Evolutionary conservation across 2,113 vertebrate species (phyloP), one percentile per base, ranked within the genome.

Genomic region (Rhineura floridana): DNA sequence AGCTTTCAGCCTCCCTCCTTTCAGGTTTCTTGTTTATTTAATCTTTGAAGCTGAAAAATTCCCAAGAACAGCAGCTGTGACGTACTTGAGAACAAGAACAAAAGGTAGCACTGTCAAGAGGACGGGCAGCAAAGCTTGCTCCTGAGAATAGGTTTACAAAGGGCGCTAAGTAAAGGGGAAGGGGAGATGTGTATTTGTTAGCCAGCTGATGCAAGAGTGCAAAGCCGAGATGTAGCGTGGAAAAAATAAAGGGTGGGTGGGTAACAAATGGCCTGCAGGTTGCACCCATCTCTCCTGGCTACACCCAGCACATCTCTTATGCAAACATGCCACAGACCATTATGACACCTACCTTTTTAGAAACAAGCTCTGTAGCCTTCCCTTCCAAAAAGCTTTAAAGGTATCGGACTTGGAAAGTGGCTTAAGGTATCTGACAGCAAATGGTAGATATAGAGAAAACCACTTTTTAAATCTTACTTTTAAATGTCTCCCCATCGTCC

Each of bases 21-120:
- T 76, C 9, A 81, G n/a, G 23, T 6, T 59, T 3, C 88, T 77
- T 85, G 89, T 87, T 80, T 94, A 83, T 92, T 90, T 83, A 84
- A 87, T 72, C 62, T 91, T 77, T 93, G 91, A 76, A 23, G 23
- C 87, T 86, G 42, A 80, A 84, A 79, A 65, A 62, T 2, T 19
- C 11, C 0, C 36, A 50, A 88, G 50, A 70, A 69, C 2, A 44
- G 23, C 76, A 63, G 19, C 78, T 50, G 7, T 52, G 50, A 3
- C 33, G 44, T 44, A 91, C 10, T 82, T 44, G 19, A 39, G 28
- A 90, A 28, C 23, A 13, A 42, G 67, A 89, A 90, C 1, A 67
- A 81, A 91, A 93, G 70, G 81, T 39, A 62, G 81, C 84, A 63
- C 30, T 83, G 36, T 83, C 75, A n/a, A 73, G 80, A 59, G 81